Conservation (phyloP, 2,888 invertebrate species). For the Daptonema setosum region DNA sequence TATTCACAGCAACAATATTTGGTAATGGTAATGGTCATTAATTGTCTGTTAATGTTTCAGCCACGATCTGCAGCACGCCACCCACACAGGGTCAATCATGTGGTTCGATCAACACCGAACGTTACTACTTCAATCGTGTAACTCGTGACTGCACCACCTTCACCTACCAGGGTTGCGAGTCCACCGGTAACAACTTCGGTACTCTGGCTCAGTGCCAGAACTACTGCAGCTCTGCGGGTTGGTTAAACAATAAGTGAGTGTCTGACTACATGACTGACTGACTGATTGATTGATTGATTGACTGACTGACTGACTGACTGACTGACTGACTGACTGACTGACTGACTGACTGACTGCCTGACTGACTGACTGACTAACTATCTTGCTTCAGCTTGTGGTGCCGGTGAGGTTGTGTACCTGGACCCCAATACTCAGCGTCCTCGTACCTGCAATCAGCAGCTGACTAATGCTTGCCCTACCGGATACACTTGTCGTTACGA, state of each 20-base stretch:
- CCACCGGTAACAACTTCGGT: slow-evolving; percentile 22
- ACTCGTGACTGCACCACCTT: slow-evolving; percentile 23
- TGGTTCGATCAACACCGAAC: slow-evolving; percentile 20
- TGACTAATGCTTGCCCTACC: slow-evolving; percentile 23
- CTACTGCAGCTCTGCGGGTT: slow-evolving; percentile 21
- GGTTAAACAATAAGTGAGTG: background rate
- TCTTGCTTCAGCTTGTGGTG: slow-evolving; percentile 16
- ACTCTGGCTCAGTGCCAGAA: slow-evolving; percentile 24
- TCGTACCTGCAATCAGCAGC: slow-evolving; percentile 21
- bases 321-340: background rate
- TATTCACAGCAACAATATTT: no score
- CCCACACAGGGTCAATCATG: slow-evolving; percentile 23
- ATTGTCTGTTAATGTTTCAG: slow-evolving; percentile 9
- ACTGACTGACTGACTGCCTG: background rate
- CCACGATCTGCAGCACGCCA: slow-evolving; percentile 24
- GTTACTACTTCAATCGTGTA: slow-evolving; percentile 23
- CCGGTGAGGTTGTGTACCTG: slow-evolving; percentile 18
- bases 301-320: background rate
- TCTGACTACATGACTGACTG: background rate
- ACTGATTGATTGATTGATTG: background rate
- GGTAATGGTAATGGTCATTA: no score
- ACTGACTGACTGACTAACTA: background rate
- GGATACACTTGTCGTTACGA: slow-evolving; percentile 23
- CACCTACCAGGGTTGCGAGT: slow-evolving; percentile 22
- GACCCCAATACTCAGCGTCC: slow-evolving; percentile 21